A percentile compares a stretch with the other conserved stretches of the same genome.
Evolutionary conservation across 2,797 vertebrate species (phyloP).

Genomic region (Hozukius guyotensis): DNA sequence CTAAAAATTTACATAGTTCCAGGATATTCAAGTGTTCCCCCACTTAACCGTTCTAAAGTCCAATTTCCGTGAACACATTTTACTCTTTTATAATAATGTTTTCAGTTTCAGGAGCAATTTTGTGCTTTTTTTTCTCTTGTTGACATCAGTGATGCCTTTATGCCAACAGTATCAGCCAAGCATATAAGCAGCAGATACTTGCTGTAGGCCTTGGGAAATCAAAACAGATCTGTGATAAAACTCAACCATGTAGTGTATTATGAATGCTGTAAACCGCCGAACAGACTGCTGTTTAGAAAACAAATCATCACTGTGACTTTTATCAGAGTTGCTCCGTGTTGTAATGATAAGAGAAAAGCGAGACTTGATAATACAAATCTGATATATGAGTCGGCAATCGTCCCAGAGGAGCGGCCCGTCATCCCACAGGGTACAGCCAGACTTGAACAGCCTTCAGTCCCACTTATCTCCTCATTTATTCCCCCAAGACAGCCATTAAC

Average conservation of each 20-base stretch:
- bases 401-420: constrained; percentile 20
- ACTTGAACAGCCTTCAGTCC: constrained; percentile 17
- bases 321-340: not conserved
- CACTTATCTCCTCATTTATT: constrained; percentile 48
- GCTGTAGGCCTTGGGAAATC: constrained; percentile 28
- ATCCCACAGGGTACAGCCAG: not conserved
- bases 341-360: constrained; percentile 5
- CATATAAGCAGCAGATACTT: constrained; percentile 10
- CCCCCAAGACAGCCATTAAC: constrained; percentile 31
- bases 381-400: not conserved
- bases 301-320: constrained; percentile 3
- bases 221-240: constrained; percentile 40
- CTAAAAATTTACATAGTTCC: not conserved
- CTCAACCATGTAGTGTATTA: constrained; percentile 8
- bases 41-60: not conserved
- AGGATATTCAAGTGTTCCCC: not conserved
- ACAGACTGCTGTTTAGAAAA: constrained; percentile 7
- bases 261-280: not conserved
- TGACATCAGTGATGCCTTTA: not conserved
- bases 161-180: not conserved
- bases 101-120: not conserved
- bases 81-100: not conserved
- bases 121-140: not conserved
- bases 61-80: not conserved
- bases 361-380: constrained; percentile 2